Conservation (phyloP, 2,113 vertebrate genomes). For the Climacteris rufus region DNA sequence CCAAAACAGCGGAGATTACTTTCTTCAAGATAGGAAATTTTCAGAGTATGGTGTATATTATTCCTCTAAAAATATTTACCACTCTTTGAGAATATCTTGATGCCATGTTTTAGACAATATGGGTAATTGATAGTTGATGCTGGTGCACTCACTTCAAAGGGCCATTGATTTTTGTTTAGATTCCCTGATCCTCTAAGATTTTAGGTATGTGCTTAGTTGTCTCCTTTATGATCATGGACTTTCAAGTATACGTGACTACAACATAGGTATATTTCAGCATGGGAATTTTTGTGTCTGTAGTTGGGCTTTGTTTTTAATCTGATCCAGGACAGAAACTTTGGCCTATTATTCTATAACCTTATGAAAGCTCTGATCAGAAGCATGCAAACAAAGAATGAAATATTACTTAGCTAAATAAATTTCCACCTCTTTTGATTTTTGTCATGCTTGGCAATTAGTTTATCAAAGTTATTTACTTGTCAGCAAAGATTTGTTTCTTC, state of each 20-base stretch:
- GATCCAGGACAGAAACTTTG: neutral
- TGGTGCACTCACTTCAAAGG: neutral
- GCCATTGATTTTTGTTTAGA: neutral
- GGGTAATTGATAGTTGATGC: neutral
- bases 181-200: neutral
- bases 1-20: neutral
- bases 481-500: neutral
- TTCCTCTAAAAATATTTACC: neutral
- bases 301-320: neutral
- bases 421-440: neutral
- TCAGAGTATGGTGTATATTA: neutral
- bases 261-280: neutral
- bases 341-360: neutral
- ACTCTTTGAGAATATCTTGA: neutral
- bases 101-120: neutral
- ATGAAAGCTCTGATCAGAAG: neutral
- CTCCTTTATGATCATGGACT: neutral
- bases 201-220: neutral
- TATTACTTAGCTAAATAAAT: neutral
- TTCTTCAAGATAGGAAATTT: neutral
- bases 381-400: neutral
- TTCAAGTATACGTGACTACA: neutral
- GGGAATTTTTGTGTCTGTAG: neutral
- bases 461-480: neutral
- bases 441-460: neutral